A percentile compares a stretch with the other conserved stretches of the same genome.
These are phyloP conservation scores for Micromussa lordhowensis DNA, from an alignment of 92 coral and sea anemone genomes.

Conservation along the genomic window DNA sequence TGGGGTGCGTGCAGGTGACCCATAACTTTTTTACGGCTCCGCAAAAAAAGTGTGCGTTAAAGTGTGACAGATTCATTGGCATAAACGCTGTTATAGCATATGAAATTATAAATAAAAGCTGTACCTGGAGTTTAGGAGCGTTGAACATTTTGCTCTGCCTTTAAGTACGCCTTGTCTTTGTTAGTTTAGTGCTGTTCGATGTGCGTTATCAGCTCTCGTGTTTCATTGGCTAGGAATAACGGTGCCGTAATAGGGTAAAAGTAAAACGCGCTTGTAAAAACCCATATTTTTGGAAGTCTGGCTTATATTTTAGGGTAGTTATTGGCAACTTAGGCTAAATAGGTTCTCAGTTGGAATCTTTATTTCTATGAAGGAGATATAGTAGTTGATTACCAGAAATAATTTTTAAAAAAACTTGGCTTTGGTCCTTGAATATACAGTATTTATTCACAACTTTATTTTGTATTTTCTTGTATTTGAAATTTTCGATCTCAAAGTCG, in stretches of 20 bases:
- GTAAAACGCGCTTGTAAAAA: too few species aligned
- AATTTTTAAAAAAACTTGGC: too few species aligned
- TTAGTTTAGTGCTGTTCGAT: neutral
- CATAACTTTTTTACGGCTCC: neutral
- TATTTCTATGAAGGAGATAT: too few species aligned
- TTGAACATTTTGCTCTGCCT: neutral
- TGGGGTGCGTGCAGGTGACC: neutral
- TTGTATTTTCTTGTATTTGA: too few species aligned
- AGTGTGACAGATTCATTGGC: neutral
- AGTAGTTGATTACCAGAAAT: too few species aligned
- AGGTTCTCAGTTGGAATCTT: too few species aligned
- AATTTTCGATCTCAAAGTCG: too few species aligned
- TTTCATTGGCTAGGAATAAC: neutral
- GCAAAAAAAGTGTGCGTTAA: neutral
- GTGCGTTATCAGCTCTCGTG: neutral
- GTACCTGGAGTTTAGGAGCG: neutral
- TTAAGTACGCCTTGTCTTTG: neutral
- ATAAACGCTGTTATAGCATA: neutral
- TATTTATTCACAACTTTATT: too few species aligned
- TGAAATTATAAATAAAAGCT: neutral
- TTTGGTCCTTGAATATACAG: too few species aligned
- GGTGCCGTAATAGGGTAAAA: neutral
- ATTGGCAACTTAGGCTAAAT: too few species aligned
- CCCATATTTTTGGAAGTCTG: too few species aligned
- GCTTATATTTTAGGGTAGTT: too few species aligned